Percentiles rank a stretch among this genome's conserved stretches.
phyloP scores from a whole-genome alignment of 1,140 invertebrate species.

The Bombus affinis region DNA sequence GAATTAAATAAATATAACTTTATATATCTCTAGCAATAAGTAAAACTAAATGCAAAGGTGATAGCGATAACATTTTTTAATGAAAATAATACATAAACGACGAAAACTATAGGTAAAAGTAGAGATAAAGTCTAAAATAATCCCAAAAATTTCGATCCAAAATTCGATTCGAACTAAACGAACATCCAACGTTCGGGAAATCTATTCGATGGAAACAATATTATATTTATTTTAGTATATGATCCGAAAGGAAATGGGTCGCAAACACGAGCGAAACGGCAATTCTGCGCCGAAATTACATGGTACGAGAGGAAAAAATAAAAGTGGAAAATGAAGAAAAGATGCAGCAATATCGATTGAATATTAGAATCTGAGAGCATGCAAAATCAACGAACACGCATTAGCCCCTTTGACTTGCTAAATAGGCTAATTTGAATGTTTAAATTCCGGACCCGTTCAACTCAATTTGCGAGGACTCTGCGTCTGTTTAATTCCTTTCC shows the following conservation, averaged over 20 bases:
- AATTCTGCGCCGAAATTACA: neutral
- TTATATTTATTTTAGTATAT: neutral
- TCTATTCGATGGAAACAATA: neutral
- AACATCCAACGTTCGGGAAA: neutral
- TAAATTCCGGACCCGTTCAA: constrained; percentile 78
- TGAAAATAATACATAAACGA: no score
- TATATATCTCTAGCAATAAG: neutral
- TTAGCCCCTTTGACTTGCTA: constrained; percentile 80
- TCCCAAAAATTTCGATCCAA: neutral
- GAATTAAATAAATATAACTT: no score
- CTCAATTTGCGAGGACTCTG: constrained; percentile 78
- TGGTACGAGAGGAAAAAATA: no score
- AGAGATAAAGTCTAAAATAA: neutral
- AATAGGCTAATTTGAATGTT: constrained; percentile 82
- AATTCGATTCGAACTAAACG: neutral
- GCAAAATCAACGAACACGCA: constrained; percentile 65
- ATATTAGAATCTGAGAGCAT: constrained; percentile 73
- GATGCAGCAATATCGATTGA: constrained; percentile 77
- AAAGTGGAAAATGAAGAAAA: neutral
- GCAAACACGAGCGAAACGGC: neutral
- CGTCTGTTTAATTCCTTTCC: constrained; percentile 76
- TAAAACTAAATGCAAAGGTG: no score
- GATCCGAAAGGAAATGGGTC: no score
- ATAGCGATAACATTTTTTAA: no score
- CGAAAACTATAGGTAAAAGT: neutral